Evolutionary conservation across 2,113 vertebrate genomes (phyloP).

Genomic region (Hypocryptadius cinnamomeus): DNA sequence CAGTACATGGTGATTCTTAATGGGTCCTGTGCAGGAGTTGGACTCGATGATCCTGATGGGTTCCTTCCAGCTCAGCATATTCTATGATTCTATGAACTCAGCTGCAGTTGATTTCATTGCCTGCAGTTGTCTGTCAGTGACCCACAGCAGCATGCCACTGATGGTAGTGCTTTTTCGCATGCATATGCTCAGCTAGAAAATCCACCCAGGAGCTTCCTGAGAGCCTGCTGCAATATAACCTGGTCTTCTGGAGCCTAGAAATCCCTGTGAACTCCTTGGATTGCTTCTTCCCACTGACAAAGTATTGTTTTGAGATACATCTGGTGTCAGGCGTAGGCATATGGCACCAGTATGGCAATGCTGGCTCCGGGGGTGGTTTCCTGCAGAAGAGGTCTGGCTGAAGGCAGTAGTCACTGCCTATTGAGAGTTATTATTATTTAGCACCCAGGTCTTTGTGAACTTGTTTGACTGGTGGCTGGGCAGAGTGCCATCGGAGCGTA

Average conservation of each 20-base stretch:
- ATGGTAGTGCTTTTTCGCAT: not conserved
- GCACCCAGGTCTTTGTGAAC: conserved; percentile 47
- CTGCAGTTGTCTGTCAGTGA: not conserved
- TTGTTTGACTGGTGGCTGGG: conserved; percentile 45
- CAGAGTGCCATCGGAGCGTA: conserved; percentile 4
- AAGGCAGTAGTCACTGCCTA: conserved; percentile 12
- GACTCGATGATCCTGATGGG: not conserved
- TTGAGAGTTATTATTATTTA: conserved; percentile 50
- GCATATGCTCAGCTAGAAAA: conserved; percentile 23
- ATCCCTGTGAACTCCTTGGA: conserved; percentile 49
- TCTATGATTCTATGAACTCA: not conserved
- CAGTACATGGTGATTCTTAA: not conserved
- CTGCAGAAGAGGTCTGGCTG: conserved; percentile 46
- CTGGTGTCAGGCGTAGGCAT: conserved; percentile 62
- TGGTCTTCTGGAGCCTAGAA: conserved; percentile 26
- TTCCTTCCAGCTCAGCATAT: not conserved
- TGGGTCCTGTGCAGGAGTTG: not conserved
- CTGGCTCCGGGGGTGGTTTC: conserved; percentile 40
- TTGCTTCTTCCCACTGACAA: conserved; percentile 37
- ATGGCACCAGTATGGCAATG: conserved; percentile 60
- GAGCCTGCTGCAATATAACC: conserved; percentile 25
- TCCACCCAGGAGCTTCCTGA: conserved; percentile 17
- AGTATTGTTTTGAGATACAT: conserved; percentile 57
- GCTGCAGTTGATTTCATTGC: not conserved
- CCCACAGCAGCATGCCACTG: not conserved